Percentiles rank a stretch among this genome's conserved stretches.
Conservation (phyloP, 2,888 invertebrate genomes). For the Artemia sp. region DNA sequence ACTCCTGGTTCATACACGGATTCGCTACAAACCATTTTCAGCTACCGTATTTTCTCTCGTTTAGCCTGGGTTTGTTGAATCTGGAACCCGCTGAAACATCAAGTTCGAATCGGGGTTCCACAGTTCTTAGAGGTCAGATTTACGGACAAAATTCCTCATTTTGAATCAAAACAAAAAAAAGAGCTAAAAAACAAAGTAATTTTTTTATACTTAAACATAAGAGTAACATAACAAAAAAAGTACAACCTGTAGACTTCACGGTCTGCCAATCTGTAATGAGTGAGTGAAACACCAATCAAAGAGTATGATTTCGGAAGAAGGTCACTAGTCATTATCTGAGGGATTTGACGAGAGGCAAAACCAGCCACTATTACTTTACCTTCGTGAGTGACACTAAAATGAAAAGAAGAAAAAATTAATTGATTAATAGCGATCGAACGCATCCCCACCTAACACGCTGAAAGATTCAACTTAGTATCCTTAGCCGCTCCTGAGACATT, state of each 20-base stretch:
- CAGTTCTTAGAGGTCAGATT: too few relatives aligned
- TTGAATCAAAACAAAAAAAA: conserved; percentile 22
- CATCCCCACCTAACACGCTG: too few relatives aligned
- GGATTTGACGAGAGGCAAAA: conserved; percentile 38
- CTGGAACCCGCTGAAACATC: too few relatives aligned
- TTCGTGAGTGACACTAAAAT: conserved; percentile 38
- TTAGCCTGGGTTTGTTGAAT: too few relatives aligned
- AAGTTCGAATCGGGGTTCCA: too few relatives aligned
- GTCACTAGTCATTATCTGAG: conserved; percentile 33
- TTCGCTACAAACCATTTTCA: too few relatives aligned
- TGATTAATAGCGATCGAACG: too few relatives aligned
- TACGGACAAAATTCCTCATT: too few relatives aligned
- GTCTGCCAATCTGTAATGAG: conserved; percentile 37
- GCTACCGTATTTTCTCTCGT: too few relatives aligned
- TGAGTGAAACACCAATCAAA: conserved; percentile 38
- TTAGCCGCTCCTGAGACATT: too few relatives aligned
- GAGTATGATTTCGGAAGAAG: conserved; percentile 35
- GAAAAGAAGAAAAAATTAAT: conserved; percentile 9
- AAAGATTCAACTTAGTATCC: too few relatives aligned
- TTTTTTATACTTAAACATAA: not conserved
- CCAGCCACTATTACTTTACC: conserved; percentile 39
- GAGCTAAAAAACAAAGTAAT: conserved; percentile 7
- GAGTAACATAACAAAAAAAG: not conserved
- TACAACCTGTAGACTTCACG: conserved; percentile 39
- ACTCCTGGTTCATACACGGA: too few relatives aligned